Base-by-base conservation (phyloP, 2,888 invertebrate species). In the Drosophila subquinaria region DNA sequence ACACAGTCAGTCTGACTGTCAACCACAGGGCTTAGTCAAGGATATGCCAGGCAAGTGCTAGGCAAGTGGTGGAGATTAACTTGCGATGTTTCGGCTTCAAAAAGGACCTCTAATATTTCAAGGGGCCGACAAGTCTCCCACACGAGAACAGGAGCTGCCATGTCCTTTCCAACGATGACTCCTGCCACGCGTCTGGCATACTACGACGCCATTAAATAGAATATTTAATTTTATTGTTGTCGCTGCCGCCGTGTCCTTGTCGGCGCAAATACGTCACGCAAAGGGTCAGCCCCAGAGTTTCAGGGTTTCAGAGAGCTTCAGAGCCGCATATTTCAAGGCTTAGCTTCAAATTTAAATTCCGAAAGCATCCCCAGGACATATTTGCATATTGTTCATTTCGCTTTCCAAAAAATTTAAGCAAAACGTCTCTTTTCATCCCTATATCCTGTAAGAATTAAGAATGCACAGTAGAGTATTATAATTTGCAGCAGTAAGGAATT, bases 171-270 rank as follows among this genome's bases (percentile, higher is more conserved):
- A 17, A 27, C 27, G 27, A 6, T 6, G 30, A 30, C 30, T 30
- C 30, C 59, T 63, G 60, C 48, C 66, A 59, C 52, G 72, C 87
- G 76, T 81, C 81, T 73, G 69, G 81, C 68, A 69, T 79, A 60
- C 79, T 65, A 70, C 85, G 70, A 52, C 52, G 73, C 86, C 88
- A 89, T 89, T 86, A 89, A 89, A 80, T 85, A 72, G 90, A 86
- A 86, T 86, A 88, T 85, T 88, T 86, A 88, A 86, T 86, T 86
- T 86, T 85, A 89, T 89, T 89, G 86, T 79, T 71, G 59, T 57
- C 71, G 68, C 55, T 52, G 53, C 36, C 40, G 60, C 56, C 38
- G 51, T 76, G 78, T 69, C 81, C 70, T 76, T 79, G 79, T 53
- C 43, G 47, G 60, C 47, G 52, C 60, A 80, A 73, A 86, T 87